Percentiles rank a stretch among this genome's conserved stretches.
Conservation (phyloP, 2,797 vertebrate genomes). For the Furcifer pardalis region DNA sequence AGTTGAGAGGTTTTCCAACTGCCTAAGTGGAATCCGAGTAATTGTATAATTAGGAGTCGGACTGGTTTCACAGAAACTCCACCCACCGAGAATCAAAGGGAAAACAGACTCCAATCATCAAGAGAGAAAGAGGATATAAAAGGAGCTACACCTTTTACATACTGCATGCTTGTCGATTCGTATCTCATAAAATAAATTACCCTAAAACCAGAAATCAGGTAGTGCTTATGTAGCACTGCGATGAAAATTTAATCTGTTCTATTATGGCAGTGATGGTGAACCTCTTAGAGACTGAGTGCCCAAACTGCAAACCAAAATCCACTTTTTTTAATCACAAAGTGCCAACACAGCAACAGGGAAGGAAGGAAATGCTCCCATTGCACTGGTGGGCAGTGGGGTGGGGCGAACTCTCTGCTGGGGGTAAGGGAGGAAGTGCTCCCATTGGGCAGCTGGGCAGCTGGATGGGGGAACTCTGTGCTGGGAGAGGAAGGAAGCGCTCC, state of each 20-base stretch:
- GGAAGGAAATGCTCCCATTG: no score
- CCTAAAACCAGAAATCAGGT: constrained; percentile 55
- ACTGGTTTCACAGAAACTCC: constrained; percentile 66
- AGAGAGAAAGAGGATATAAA: constrained; percentile 48
- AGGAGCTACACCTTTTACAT: constrained; percentile 58
- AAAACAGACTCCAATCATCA: constrained; percentile 59
- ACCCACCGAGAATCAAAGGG: constrained; percentile 58
- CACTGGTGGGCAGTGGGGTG: no score
- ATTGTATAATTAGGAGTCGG: constrained; percentile 48
- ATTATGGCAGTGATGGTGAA: constrained; percentile 58
- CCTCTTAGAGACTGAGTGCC: no score
- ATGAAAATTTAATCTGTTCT: constrained; percentile 49
- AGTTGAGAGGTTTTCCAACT: constrained; percentile 49
- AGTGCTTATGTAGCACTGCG: constrained; percentile 40
- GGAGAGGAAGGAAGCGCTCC: no score
- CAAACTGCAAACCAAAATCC: no score
- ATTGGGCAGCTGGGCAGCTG: no score
- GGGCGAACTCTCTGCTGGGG: no score
- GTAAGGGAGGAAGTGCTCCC: no score
- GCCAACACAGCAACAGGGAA: no score
- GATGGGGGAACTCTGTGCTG: no score
- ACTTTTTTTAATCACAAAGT: no score
- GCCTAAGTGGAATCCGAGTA: constrained; percentile 48
- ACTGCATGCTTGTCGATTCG: constrained; percentile 57
- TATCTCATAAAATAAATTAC: constrained; percentile 53